Conservation (phyloP, 1,140 invertebrate species). For the Lepidurus arcticus region DNA sequence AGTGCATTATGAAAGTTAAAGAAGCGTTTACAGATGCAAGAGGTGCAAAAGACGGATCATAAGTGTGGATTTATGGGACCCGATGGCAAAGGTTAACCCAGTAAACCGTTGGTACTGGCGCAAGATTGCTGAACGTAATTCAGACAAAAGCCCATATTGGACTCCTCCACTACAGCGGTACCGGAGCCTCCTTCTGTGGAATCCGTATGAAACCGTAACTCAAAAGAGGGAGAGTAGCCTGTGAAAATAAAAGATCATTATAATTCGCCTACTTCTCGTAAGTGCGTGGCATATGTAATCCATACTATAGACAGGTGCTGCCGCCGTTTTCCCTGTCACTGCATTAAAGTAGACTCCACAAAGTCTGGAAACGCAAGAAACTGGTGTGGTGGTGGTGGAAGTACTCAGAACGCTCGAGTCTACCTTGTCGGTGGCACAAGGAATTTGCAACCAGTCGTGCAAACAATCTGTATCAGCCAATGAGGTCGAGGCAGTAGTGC, state of each 20-base stretch:
- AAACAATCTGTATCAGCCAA: not conserved
- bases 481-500: not conserved
- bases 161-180: not conserved
- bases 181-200: slow-evolving; percentile 27
- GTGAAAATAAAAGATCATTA: slow-evolving; percentile 2
- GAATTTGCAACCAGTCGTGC: slow-evolving; percentile 29
- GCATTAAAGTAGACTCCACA: slow-evolving; percentile 20
- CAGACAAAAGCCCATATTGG: slow-evolving; percentile 27
- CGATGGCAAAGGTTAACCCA: not conserved
- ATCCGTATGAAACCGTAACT: slow-evolving; percentile 23
- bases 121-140: slow-evolving; percentile 22
- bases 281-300: not conserved
- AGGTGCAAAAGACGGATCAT: no score
- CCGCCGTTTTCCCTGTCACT: not conserved
- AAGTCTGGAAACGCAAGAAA: slow-evolving; percentile 16
- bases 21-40: no score
- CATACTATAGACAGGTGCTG: slow-evolving; percentile 22
- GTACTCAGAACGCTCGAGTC: slow-evolving; percentile 5
- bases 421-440: slow-evolving; percentile 17
- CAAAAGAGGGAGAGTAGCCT: slow-evolving; percentile 26
- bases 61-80: not conserved
- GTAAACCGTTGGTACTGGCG: not conserved
- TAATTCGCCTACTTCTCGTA: not conserved
- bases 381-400: not conserved
- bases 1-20: no score